These are phyloP conservation scores for Hozukius guyotensis DNA, from an alignment of 2,797 vertebrate genomes.

Conservation along the genomic window DNA sequence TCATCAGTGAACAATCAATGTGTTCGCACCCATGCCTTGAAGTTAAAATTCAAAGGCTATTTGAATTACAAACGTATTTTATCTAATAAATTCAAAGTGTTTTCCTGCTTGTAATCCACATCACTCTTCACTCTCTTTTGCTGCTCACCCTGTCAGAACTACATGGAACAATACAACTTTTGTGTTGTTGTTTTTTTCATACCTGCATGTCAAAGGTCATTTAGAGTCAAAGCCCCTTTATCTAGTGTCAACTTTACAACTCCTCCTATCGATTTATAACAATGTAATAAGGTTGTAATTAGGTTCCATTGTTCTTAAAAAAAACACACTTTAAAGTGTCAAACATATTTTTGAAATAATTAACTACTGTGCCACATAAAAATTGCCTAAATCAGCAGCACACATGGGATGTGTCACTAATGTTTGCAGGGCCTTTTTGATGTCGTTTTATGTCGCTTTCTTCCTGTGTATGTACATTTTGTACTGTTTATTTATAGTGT, in stretches of 20 bases:
- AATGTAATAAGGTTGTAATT: background rate
- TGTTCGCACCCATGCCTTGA: background rate
- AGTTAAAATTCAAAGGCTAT: background rate
- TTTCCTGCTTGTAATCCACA: background rate
- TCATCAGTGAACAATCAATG: background rate
- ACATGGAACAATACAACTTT: background rate
- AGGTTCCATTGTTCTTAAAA: background rate
- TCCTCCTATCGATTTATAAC: background rate
- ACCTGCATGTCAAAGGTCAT: background rate
- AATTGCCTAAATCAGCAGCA: background rate
- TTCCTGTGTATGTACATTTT: background rate
- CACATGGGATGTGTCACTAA: background rate
- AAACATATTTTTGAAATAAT: background rate
- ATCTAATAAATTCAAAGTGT: background rate
- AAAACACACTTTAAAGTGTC: background rate
- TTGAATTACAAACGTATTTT: background rate
- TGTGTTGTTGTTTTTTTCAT: rapidly evolving
- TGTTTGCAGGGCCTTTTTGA: background rate
- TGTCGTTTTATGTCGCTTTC: background rate
- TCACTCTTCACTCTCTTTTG: background rate
- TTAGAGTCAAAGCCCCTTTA: background rate
- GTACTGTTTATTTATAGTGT: background rate
- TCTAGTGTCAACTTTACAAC: background rate
- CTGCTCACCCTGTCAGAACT: background rate
- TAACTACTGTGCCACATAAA: background rate